Evolutionary conservation across 2,888 invertebrate species (phyloP).

Genomic region (Encarsia formosa): DNA sequence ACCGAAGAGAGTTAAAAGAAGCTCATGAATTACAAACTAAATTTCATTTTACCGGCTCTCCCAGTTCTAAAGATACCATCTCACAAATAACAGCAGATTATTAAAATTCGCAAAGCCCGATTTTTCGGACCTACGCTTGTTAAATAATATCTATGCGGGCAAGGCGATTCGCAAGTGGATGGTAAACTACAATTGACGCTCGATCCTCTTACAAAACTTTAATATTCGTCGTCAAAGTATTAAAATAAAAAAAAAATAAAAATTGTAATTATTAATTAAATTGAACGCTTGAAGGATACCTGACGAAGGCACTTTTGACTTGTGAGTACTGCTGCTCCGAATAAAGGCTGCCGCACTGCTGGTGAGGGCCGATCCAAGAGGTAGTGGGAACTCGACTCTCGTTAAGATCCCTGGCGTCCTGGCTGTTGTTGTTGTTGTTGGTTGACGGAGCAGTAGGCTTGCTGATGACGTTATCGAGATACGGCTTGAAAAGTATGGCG

Average conservation of each 20-base stretch:
- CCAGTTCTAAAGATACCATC: background rate
- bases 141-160: no score
- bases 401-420: constrained; percentile 45
- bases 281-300: constrained; percentile 44
- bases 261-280: no score
- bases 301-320: constrained; percentile 45
- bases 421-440: constrained; percentile 30
- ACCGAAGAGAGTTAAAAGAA: constrained; percentile 3
- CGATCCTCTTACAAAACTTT: no score
- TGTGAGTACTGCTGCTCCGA: constrained; percentile 14
- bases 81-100: no score
- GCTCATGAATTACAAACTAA: constrained; percentile 12
- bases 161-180: no score
- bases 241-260: no score
- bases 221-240: no score
- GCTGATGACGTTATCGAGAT: constrained; percentile 63
- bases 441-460: constrained; percentile 17
- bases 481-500: constrained; percentile 74
- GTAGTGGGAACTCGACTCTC: constrained; percentile 21
- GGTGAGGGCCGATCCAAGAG: constrained; percentile 37
- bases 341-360: constrained; percentile 40
- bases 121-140: no score
- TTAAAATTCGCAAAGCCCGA: no score
- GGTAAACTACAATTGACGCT: no score
- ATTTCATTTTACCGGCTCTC: constrained; percentile 14